Evolutionary conservation across 2,888 invertebrate species (phyloP).

Genomic region (Nymphalis urticae): DNA sequence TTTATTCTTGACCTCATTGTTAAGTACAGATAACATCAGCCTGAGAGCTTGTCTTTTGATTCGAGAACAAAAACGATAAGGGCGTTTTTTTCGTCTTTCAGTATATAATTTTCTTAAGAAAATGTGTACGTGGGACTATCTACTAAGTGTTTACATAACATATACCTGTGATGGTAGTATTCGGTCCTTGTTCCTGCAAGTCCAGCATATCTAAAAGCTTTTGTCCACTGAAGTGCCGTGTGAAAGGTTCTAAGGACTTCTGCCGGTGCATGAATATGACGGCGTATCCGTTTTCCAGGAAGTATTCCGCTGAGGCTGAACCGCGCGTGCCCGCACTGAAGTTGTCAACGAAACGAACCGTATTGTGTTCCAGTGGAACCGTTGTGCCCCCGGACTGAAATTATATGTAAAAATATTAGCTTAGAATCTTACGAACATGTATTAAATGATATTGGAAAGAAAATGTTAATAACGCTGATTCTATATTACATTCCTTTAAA

Average conservation of each 20-base stretch:
- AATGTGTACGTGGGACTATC: too few species aligned
- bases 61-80: too few species aligned
- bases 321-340: slow-evolving; percentile 98
- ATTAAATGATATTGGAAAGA: too few species aligned
- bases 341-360: slow-evolving; percentile 98
- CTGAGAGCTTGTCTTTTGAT: too few species aligned
- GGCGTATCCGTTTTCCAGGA: slow-evolving; percentile 90
- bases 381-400: slow-evolving; percentile 96
- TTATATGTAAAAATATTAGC: too few species aligned
- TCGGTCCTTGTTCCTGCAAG: slow-evolving; percentile 83
- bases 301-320: slow-evolving; percentile 97
- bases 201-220: slow-evolving; percentile 90
- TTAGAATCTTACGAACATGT: too few species aligned
- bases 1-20: too few species aligned
- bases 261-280: slow-evolving; percentile 96
- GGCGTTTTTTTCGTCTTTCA: too few species aligned
- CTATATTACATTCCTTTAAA: too few species aligned
- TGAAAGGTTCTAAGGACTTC: slow-evolving; percentile 95
- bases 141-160: too few species aligned
- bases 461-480: too few species aligned
- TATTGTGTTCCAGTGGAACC: slow-evolving; percentile 97
- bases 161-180: slow-evolving; percentile 84
- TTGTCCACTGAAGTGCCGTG: slow-evolving; percentile 90
- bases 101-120: not conserved
- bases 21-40: too few species aligned